Conservation (phyloP, 2,888 invertebrate species). For the Oxyteleia sp. region DNA sequence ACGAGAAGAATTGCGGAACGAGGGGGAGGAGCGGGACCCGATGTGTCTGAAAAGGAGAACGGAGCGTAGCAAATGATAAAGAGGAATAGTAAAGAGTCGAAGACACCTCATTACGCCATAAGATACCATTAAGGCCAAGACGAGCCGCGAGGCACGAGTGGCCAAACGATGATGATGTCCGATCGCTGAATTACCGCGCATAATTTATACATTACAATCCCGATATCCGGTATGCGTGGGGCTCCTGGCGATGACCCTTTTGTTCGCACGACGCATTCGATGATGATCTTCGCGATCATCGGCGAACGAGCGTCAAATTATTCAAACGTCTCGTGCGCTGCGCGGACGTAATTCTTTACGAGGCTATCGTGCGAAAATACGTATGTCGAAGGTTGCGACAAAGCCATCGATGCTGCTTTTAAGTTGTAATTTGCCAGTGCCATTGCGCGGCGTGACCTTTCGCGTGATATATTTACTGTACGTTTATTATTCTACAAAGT, state of each 20-base stretch:
- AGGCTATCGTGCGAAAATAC: constrained; percentile 51
- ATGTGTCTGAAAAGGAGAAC: constrained; percentile 45
- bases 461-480: constrained; percentile 61
- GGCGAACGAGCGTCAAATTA: constrained; percentile 54
- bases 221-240: constrained; percentile 80
- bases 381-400: constrained; percentile 65
- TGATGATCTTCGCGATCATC: constrained; percentile 59
- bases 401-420: constrained; percentile 40
- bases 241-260: constrained; percentile 74
- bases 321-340: constrained; percentile 40
- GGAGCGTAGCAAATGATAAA: constrained; percentile 79
- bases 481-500: constrained; percentile 42
- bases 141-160: constrained; percentile 62
- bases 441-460: constrained; percentile 55
- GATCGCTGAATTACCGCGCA: constrained; percentile 80
- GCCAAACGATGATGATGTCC: constrained; percentile 78
- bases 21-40: constrained; percentile 2
- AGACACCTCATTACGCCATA: constrained; percentile 84
- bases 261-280: constrained; percentile 52
- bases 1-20: too few species aligned
- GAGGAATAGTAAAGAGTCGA: constrained; percentile 78
- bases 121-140: constrained; percentile 76
- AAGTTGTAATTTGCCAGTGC: constrained; percentile 50
- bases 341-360: constrained; percentile 16
- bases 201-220: constrained; percentile 80